Percentiles rank a stretch among this genome's conserved stretches.
Evolutionary conservation across 2,113 vertebrate species (phyloP).

Genomic region (Vulpes ferrilata): DNA sequence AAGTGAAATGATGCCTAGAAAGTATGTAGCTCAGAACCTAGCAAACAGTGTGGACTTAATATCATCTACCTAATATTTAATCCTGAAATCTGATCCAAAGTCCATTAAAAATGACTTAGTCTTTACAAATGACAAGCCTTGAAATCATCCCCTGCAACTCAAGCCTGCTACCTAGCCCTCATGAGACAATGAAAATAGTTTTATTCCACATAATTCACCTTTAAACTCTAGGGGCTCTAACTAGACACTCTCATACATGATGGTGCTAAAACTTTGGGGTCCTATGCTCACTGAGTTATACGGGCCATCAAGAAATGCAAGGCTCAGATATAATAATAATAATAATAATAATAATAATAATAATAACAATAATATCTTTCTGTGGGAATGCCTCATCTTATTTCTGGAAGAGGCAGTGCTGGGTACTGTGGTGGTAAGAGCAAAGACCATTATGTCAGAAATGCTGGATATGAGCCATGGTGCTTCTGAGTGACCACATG

Average conservation of each 20-base stretch:
- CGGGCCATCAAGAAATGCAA: background rate
- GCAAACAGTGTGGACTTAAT: background rate
- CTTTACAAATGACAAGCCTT: constrained; percentile 4
- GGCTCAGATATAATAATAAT: background rate
- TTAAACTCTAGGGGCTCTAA: background rate
- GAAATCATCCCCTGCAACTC: background rate
- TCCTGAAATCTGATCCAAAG: constrained; percentile 41
- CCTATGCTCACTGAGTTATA: background rate
- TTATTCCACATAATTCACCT: constrained; percentile 15
- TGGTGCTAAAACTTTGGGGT: background rate
- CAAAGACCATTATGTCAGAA: background rate
- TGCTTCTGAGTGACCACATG: background rate
- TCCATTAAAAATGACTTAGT: background rate
- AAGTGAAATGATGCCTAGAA: background rate
- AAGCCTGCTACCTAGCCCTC: background rate
- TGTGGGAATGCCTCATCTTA: background rate
- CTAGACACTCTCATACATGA: background rate
- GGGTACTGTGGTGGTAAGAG: background rate
- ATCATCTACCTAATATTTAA: no score
- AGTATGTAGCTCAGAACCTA: background rate
- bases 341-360: no score
- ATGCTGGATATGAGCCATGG: background rate
- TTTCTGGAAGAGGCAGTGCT: background rate
- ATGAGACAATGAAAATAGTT: constrained; percentile 40
- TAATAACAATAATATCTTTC: background rate